Evolutionary conservation across 35 echinoderm and acorn worm genomes (phyloP), one percentile per base, ranked within the genome.

Genomic region (Antedon bifida): DNA sequence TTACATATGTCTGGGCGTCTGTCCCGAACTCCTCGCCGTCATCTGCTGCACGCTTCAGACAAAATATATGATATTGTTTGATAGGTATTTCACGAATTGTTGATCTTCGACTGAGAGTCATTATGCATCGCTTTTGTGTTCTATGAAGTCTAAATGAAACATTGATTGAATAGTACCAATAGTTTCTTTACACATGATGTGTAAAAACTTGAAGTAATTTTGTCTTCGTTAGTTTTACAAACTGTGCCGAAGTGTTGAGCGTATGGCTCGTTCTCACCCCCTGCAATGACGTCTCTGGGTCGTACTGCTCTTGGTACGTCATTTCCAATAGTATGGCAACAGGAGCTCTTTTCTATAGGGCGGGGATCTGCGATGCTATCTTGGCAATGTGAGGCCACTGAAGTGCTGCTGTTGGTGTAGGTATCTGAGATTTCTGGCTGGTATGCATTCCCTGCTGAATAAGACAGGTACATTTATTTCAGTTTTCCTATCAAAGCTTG

Each of bases 221-320:
- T 30, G 26, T 31, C 30, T 11, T 78, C 30, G 4, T 32, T 32
- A 78, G 3, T 12, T 34, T 32, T 34, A 78, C 76, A 78, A 35
- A 78, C 34, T 12, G 31, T 88, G 34, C 86, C 86, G 73, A 32
- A 73, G 86, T 82, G 75, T 16, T 82, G 33, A 35, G 45, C 86
- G 76, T 88, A 88, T 36, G 86, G 86, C 26, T 82, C 79, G 83
- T 88, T 80, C 76, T 88, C 86, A 9, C 34, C 79, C 74, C 86
- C 86, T 32, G 35, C 38, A 3, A 88, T 78, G 26, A 88, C 80
- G 36, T 88, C 51, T 30, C 79, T 73, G 16, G 86, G 86, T 34
- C 34, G 76, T 32, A 78, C 76, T 32, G 76, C 76, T 78, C 31
- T 34, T 31, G 76, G 76, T 7, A 78, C 76, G 26, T 78, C 34